Evolutionary conservation across 53 echinoderm and acorn worm genomes (phyloP), one percentile per base, ranked within the genome.

Genomic region (Mesocentrotus franciscanus): DNA sequence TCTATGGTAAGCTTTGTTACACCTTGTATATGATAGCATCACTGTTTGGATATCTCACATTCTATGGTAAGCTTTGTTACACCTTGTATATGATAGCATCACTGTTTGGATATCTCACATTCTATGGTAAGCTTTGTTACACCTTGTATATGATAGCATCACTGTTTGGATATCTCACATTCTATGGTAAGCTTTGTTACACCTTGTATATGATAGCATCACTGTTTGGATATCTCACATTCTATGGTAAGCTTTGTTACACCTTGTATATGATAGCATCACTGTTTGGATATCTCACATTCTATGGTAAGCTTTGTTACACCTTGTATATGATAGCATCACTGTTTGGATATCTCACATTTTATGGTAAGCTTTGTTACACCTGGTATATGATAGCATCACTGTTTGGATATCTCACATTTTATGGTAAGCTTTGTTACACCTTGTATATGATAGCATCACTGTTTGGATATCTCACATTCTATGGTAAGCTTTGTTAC

Each of bases 21-120:
- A 91, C 92, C 22, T 90, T 98, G 95, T 98, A 98, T 94, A 96
- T 98, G 85, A 85, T 96, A 13, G 96, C 98, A 10, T 95, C 97
- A 12, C 39, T 98, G 7, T 97, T 98, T 95, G 97, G 98, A 24
- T 98, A 98, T 76, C 96, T 98, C 57, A 98, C 98, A 56, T 98
- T 98, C 91, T 98, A 98, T 96, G 97, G 98, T 98, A 90, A 95
- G 94, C 27, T 97, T 9, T 98, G 97, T 71, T 98, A 96, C 66
- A 91, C 92, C 22, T 90, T 98, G 95, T 98, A 98, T 94, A 96
- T 98, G 85, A 85, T 96, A 13, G 96, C 98, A 10, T 95, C 97
- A 12, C 39, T 98, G 7, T 97, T 98, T 95, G 97, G 98, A 24
- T 98, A 98, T 76, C 96, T 98, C 57, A 98, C 98, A 56, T 98